A percentile compares a stretch with the other conserved stretches of the same genome.
phyloP scores from a whole-genome alignment of 2,113 vertebrate species.

The Neolamprologus kungweensis region DNA sequence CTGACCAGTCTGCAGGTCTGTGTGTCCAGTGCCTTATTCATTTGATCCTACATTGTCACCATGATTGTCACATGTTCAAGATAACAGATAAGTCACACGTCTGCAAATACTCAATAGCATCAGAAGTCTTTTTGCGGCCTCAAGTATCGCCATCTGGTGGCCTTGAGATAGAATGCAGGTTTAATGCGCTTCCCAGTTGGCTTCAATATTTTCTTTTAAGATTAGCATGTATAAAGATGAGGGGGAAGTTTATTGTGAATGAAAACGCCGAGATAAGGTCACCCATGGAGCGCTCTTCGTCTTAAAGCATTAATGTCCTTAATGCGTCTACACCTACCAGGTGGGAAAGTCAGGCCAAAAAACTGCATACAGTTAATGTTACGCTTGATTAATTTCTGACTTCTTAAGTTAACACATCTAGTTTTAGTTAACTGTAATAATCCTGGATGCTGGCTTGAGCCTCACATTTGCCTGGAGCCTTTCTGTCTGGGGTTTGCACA shows the following conservation, averaged over 20 bases:
- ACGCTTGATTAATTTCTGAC: background rate
- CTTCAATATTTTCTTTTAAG: background rate
- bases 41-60: background rate
- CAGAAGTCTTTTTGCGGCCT: background rate
- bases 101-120: background rate
- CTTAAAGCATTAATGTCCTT: conserved; percentile 4
- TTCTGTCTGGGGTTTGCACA: background rate
- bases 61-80: background rate
- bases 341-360: conserved; percentile 10
- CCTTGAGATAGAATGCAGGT: background rate
- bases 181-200: background rate
- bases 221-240: background rate
- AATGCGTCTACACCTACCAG: conserved; percentile 13
- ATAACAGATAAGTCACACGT: background rate
- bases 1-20: background rate
- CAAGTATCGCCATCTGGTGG: background rate
- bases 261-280: conserved; percentile 23
- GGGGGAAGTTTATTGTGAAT: conserved; percentile 4
- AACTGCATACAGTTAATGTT: background rate
- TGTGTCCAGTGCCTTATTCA: background rate
- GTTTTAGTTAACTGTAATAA: background rate
- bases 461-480: background rate
- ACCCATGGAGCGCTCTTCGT: background rate
- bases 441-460: background rate
- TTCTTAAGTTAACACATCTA: background rate